Conservation (phyloP, 2,113 vertebrate genomes). For the Rhabdomys dilectus region DNA sequence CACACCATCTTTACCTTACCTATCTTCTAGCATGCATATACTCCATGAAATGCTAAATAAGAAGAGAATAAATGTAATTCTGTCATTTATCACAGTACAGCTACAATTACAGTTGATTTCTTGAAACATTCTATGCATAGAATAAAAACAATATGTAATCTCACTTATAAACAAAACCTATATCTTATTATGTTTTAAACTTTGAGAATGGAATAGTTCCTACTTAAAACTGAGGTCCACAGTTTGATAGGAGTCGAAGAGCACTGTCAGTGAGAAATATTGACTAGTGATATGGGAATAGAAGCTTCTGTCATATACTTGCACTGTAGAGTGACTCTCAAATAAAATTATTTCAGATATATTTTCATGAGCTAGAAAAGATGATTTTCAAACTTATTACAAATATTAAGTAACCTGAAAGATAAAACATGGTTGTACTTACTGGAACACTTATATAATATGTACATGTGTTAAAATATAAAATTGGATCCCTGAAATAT, state of each 20-base stretch:
- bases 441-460: not conserved
- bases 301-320: not conserved
- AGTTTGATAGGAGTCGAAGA: not conserved
- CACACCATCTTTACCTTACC: not conserved
- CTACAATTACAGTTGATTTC: no score
- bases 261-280: not conserved
- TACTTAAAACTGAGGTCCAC: not conserved
- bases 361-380: not conserved
- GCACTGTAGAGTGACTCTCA: not conserved
- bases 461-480: not conserved
- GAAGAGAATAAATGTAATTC: no score
- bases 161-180: no score
- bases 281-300: not conserved
- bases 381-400: no score
- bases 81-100: no score
- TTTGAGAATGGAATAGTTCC: not conserved
- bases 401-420: not conserved
- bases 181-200: not conserved
- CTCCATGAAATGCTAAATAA: not conserved
- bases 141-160: no score
- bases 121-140: no score
- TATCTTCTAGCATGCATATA: not conserved
- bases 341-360: not conserved
- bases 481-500: not conserved
- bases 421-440: not conserved